Conservation (phyloP, 1,140 invertebrate species). For the Apolygus lucorum region DNA sequence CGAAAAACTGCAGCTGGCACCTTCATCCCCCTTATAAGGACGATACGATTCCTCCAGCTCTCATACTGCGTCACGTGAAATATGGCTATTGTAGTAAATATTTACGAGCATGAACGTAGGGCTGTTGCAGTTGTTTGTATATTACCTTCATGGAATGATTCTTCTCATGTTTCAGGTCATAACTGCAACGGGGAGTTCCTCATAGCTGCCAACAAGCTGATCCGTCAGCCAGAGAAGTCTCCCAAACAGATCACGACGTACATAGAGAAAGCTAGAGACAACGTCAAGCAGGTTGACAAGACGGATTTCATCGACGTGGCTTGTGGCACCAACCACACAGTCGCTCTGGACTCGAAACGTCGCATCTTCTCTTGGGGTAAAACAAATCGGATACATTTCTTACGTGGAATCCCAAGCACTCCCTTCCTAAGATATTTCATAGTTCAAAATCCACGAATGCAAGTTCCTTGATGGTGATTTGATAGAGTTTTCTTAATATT, state of each 20-base stretch:
- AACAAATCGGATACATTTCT: not conserved
- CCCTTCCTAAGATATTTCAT: no score
- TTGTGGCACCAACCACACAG: conserved; percentile 84
- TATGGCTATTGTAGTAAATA: no score
- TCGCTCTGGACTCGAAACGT: conserved; percentile 78
- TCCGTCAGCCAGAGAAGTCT: conserved; percentile 71
- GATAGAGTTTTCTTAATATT: no score
- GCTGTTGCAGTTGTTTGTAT: no score
- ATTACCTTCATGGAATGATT: no score
- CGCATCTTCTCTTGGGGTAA: conserved; percentile 81
- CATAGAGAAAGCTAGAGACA: conserved; percentile 81
- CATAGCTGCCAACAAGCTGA: conserved; percentile 76
- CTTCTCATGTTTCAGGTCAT: conserved; percentile 52
- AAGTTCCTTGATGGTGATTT: no score
- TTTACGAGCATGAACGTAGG: no score
- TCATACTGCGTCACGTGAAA: no score
- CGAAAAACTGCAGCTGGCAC: no score
- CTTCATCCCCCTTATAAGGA: no score
- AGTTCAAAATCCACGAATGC: no score
- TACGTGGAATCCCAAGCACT: not conserved
- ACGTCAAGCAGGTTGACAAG: conserved; percentile 70
- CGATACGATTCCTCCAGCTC: no score
- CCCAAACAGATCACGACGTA: conserved; percentile 78
- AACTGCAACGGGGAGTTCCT: conserved; percentile 92
- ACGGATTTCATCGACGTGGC: conserved; percentile 82